These are phyloP conservation scores for Drosophila helvetica DNA, from an alignment of 2,888 invertebrate species.

Conservation along the genomic window DNA sequence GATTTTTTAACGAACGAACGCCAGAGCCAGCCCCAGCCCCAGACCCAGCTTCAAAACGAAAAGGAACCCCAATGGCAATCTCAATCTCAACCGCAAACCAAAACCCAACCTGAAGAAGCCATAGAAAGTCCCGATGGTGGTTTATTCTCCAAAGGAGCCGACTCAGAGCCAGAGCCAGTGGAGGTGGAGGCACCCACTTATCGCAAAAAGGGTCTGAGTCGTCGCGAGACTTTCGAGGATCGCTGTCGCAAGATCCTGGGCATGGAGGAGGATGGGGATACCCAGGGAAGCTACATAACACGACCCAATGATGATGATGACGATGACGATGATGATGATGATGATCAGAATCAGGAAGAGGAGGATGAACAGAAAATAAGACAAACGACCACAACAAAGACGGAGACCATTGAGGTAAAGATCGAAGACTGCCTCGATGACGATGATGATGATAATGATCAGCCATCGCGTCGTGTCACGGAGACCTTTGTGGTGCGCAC, in stretches of 20 bases:
- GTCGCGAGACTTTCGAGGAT: slow-evolving; percentile 90
- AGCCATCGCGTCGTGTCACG: slow-evolving; percentile 35
- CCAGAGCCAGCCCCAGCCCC: slow-evolving; percentile 9
- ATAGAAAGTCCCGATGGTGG: slow-evolving; percentile 74
- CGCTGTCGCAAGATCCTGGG: slow-evolving; percentile 89
- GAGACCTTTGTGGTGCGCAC: slow-evolving; percentile 55
- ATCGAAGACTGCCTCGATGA: slow-evolving; percentile 82
- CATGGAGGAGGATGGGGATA: slow-evolving; percentile 84
- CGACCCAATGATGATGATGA: slow-evolving; percentile 35
- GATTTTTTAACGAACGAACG: slow-evolving; percentile 71
- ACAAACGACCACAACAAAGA: slow-evolving; percentile 25
- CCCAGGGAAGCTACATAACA: slow-evolving; percentile 70
- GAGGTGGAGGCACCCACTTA: slow-evolving; percentile 79
- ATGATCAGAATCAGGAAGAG: neutral
- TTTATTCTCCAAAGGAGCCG: slow-evolving; percentile 67
- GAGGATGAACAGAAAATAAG: slow-evolving; percentile 36
- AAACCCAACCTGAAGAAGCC: slow-evolving; percentile 9
- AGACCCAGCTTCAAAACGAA: slow-evolving; percentile 10
- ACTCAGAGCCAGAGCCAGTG: slow-evolving; percentile 47
- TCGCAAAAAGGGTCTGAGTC: slow-evolving; percentile 86
- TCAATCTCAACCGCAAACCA: neutral
- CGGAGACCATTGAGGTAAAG: slow-evolving; percentile 71
- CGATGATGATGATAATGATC: slow-evolving; percentile 62
- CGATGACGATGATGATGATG: slow-evolving; percentile 17
- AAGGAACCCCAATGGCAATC: neutral